Percentiles rank a stretch among this genome's conserved stretches.
Conservation (phyloP, 1,140 invertebrate species). For the Dryas iulia region DNA sequence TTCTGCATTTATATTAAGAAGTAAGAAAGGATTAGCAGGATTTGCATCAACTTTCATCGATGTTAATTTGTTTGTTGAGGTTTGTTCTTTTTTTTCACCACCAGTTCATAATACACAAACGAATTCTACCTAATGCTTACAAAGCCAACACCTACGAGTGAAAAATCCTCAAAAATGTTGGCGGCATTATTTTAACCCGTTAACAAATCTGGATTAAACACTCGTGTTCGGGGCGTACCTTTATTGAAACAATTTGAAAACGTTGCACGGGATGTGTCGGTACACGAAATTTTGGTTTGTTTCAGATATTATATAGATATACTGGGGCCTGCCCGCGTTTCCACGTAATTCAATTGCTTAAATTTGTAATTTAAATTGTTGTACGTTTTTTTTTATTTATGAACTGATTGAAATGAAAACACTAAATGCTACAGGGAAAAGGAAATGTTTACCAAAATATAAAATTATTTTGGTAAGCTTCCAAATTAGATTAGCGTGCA, state of each 20-base stretch:
- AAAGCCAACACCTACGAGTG: conserved; percentile 28
- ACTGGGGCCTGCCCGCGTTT: no score
- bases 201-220: conserved; percentile 52
- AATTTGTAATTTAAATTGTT: no score
- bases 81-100: neutral
- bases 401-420: no score
- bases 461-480: no score
- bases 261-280: neutral
- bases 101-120: conserved; percentile 5
- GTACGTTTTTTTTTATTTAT: no score
- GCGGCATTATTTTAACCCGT: conserved; percentile 37
- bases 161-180: conserved; percentile 41
- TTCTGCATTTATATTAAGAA: no score
- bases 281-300: neutral
- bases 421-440: no score
- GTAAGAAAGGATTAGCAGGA: no score
- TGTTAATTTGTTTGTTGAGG: neutral
- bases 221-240: conserved; percentile 24
- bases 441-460: no score
- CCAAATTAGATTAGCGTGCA: no score
- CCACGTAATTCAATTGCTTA: no score
- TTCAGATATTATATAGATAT: neutral
- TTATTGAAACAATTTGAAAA: conserved; percentile 38
- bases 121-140: conserved; percentile 16
- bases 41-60: no score